Percentiles rank a stretch among this genome's conserved stretches.
Evolutionary conservation across 2,113 vertebrate species (phyloP).

Genomic region (Oplegnathus fasciatus): DNA sequence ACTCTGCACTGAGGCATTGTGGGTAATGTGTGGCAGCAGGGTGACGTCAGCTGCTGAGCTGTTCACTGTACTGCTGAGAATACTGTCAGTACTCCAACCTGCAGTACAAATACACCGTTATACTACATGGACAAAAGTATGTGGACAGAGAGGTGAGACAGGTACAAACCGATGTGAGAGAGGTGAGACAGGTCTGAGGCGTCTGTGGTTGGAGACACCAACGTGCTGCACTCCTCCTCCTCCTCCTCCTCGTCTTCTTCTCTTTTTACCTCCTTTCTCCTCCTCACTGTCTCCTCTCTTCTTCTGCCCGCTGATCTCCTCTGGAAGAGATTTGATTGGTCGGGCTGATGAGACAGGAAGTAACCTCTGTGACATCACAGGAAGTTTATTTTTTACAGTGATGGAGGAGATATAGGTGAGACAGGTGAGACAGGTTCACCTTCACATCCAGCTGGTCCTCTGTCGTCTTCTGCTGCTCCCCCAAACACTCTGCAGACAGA

Average conservation of each 20-base stretch:
- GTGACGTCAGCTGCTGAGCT: background rate
- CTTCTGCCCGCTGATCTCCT: slow-evolving; percentile 13
- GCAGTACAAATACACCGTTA: slow-evolving; percentile 1
- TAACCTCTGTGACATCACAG: slow-evolving; percentile 8
- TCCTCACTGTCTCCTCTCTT: background rate
- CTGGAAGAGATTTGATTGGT: slow-evolving; percentile 25
- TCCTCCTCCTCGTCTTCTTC: background rate
- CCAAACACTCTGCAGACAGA: slow-evolving; percentile 60
- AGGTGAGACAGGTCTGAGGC: slow-evolving; percentile 27
- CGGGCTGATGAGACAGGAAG: background rate
- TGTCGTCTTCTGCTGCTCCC: background rate
- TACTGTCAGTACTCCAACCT: slow-evolving; percentile 28
- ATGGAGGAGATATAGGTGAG: too few species aligned
- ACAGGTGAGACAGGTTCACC: background rate
- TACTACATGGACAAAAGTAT: background rate
- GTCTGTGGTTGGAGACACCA: background rate
- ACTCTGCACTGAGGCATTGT: slow-evolving; percentile 19
- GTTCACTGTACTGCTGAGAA: slow-evolving; percentile 13
- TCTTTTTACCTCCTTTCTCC: background rate
- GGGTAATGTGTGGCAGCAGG: background rate
- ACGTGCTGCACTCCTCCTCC: background rate
- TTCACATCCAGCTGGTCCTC: background rate
- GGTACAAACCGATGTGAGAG: background rate
- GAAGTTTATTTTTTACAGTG: too few species aligned
- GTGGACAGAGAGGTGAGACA: background rate